Base-by-base conservation (phyloP, 2,113 vertebrate species). In the Pelmatolapia mariae region DNA sequence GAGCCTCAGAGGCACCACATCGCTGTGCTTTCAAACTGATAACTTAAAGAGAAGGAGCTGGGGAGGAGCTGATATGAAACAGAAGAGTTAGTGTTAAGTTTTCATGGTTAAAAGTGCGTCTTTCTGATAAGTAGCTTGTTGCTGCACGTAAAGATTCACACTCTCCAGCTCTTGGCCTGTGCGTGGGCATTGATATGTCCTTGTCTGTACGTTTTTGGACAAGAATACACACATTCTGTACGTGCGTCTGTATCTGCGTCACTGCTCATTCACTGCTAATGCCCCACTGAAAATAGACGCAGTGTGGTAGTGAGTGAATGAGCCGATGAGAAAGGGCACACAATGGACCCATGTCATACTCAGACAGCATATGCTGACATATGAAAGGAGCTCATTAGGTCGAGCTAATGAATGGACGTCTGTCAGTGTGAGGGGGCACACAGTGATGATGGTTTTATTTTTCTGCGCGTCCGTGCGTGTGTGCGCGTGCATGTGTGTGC, bases 331-430 rank as follows among this genome's bases (percentile, higher is more conserved):
- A 93, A 84, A 61, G 43, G 66, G 59, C 15, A 12, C 84, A 94
- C 94, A 93, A 93, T 89, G 93, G 81, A 3, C 10, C 89, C 88
- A 52, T 93, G 92, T 91, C 85, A 86, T 63, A 43, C 47, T 81
- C 85, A 82, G 84, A 33, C 80, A 59, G 89, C 90, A 22, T 76
- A 87, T 54, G 18, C 87, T 61, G 84, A 93, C 91, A 91, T 91
- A 86, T 91, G 89, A 95, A 94, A 91, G 88, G 85, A 82, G 82
- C 93, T 94, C 93, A 88, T 94, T 93, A 95, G 91, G 89, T 71
- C 38, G 82, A 92, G 87, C 90, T 89, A 36, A 91, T 94, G 93
- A 95, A 95, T 89, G 92, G 89, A 89, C 15, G 86, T 89, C 92
- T 93, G 90, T 95, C 91, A 93, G 63, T 8, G 86, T 22, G 47